Percentiles rank a stretch among this genome's conserved stretches.
Conservation (phyloP, 2,113 vertebrate species). For the Atlantisia rogersi region DNA sequence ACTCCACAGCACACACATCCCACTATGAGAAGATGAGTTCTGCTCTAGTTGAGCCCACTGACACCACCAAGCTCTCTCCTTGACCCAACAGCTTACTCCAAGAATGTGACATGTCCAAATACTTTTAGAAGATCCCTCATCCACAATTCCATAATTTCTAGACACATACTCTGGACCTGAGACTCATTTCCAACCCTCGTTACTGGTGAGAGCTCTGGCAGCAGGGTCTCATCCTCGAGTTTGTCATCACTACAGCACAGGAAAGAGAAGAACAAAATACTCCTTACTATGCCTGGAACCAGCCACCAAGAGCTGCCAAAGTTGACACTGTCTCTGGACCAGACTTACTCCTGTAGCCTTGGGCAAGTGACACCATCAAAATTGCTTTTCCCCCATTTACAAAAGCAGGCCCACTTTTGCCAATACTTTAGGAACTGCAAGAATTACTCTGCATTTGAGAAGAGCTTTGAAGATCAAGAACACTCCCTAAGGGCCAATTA, state of each 20-base stretch:
- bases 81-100: background rate
- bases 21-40: background rate
- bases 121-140: background rate
- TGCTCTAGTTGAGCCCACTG: background rate
- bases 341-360: background rate
- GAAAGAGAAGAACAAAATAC: background rate
- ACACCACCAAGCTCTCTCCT: background rate
- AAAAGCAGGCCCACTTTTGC: background rate
- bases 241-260: background rate
- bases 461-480: constrained; percentile 54
- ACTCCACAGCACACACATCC: rapidly evolving
- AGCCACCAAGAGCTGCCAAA: background rate
- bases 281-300: background rate
- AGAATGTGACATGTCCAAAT: background rate
- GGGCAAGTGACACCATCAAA: background rate
- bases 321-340: background rate
- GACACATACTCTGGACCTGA: background rate
- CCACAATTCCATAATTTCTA: background rate
- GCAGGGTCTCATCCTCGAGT: background rate
- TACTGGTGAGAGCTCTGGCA: background rate
- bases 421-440: constrained; percentile 1
- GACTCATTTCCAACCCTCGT: background rate
- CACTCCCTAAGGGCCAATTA: constrained; percentile 6
- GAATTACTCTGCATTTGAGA: constrained; percentile 49
- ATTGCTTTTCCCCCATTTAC: background rate